These are phyloP conservation scores for Taenaris catops DNA, from an alignment of 2,888 invertebrate genomes.

Conservation along the genomic window DNA sequence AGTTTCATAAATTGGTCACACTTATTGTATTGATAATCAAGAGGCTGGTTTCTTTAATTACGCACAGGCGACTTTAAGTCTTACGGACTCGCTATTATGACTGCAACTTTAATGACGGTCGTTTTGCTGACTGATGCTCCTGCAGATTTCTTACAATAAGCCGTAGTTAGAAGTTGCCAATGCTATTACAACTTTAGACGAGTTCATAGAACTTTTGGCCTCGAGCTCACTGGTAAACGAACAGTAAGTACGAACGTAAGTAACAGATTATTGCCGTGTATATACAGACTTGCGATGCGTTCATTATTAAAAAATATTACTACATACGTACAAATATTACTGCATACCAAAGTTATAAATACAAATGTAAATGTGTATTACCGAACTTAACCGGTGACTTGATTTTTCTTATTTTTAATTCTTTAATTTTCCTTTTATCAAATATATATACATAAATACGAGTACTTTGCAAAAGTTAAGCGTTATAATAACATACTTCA, in stretches of 20 bases:
- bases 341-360: too few relatives aligned
- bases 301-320: too few relatives aligned
- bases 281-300: too few relatives aligned
- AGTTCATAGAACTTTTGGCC: conserved; percentile 67
- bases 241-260: too few relatives aligned
- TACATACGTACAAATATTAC: too few relatives aligned
- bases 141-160: not conserved
- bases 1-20: not conserved
- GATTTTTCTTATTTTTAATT: too few relatives aligned
- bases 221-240: conserved; percentile 28
- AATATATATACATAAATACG: too few relatives aligned
- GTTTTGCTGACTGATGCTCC: conserved; percentile 1
- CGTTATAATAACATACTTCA: too few relatives aligned
- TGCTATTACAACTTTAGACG: conserved; percentile 14
- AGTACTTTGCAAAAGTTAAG: too few relatives aligned
- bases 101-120: not conserved
- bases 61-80: not conserved
- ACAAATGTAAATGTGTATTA: too few relatives aligned
- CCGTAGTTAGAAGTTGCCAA: conserved; percentile 1
- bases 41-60: not conserved
- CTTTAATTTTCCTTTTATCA: too few relatives aligned
- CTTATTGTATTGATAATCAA: conserved; percentile 1
- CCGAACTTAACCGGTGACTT: too few relatives aligned
- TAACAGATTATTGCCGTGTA: conserved; percentile 1
- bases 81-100: not conserved